Evolutionary conservation across 2,888 invertebrate species (phyloP).

Genomic region (Patella pellucida): DNA sequence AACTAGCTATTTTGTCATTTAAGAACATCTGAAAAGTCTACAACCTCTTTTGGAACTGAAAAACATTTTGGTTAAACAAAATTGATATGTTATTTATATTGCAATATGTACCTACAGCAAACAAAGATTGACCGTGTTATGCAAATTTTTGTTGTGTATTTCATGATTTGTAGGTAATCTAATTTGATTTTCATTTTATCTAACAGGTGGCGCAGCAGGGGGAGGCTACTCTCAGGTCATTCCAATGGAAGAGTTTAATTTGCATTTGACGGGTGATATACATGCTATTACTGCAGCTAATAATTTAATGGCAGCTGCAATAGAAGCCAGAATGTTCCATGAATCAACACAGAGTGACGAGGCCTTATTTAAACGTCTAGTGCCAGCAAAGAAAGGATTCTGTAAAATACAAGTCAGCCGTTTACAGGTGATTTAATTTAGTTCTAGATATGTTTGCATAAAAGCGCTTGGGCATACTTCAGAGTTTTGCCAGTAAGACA

Average conservation of each 20-base stretch:
- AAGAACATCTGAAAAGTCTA: too few relatives aligned
- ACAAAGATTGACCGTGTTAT: background rate
- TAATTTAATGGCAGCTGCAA: conserved; percentile 96
- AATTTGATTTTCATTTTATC: background rate
- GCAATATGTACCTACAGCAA: background rate
- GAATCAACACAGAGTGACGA: conserved; percentile 91
- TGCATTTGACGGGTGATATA: conserved; percentile 96
- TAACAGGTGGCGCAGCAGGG: conserved; percentile 93
- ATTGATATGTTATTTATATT: background rate
- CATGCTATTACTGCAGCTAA: conserved; percentile 99
- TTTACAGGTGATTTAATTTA: conserved; percentile 37
- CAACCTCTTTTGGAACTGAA: too few relatives aligned
- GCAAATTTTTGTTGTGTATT: background rate
- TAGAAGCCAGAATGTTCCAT: conserved; percentile 97
- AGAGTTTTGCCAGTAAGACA: too few relatives aligned
- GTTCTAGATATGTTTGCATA: too few relatives aligned
- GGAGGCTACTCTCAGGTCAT: conserved; percentile 97
- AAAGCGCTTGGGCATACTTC: too few relatives aligned
- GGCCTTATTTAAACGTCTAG: conserved; percentile 87
- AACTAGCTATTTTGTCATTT: too few relatives aligned
- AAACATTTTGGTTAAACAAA: too few relatives aligned
- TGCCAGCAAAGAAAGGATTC: conserved; percentile 89
- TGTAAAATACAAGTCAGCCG: conserved; percentile 88
- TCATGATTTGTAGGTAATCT: background rate
- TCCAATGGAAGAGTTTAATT: conserved; percentile 99